Evolutionary conservation across 2,113 vertebrate species (phyloP).

Genomic region (Hoplias malabaricus): DNA sequence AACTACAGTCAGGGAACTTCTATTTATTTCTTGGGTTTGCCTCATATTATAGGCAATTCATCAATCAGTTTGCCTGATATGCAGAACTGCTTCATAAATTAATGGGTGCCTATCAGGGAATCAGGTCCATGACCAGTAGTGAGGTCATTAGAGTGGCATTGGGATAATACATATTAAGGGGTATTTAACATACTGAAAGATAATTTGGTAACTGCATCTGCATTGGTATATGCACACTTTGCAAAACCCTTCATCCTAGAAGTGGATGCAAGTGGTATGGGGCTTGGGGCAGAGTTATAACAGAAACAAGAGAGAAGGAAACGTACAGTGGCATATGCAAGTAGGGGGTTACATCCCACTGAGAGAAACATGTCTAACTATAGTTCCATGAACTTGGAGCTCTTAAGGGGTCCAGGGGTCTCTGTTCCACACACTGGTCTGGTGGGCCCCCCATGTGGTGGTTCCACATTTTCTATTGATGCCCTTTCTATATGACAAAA

Average conservation of each 20-base stretch:
- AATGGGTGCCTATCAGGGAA: too few species aligned
- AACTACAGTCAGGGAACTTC: not conserved
- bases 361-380: not conserved
- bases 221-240: not conserved
- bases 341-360: not conserved
- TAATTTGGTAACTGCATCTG: not conserved
- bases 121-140: too few species aligned
- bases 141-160: not conserved
- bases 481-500: not conserved
- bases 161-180: not conserved
- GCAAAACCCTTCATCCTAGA: not conserved
- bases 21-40: too few species aligned
- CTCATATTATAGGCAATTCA: too few species aligned
- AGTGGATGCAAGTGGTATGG: not conserved
- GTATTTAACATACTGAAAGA: not conserved
- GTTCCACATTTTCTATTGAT: not conserved
- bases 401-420: not conserved
- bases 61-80: too few species aligned
- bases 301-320: not conserved
- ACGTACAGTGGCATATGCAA: not conserved
- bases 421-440: not conserved
- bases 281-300: not conserved
- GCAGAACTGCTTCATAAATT: too few species aligned
- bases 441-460: not conserved
- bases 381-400: not conserved